Evolutionary conservation across 1,140 invertebrate genomes (phyloP), one percentile per base, ranked within the genome.

Genomic region (Akabosia matsudoensis): DNA sequence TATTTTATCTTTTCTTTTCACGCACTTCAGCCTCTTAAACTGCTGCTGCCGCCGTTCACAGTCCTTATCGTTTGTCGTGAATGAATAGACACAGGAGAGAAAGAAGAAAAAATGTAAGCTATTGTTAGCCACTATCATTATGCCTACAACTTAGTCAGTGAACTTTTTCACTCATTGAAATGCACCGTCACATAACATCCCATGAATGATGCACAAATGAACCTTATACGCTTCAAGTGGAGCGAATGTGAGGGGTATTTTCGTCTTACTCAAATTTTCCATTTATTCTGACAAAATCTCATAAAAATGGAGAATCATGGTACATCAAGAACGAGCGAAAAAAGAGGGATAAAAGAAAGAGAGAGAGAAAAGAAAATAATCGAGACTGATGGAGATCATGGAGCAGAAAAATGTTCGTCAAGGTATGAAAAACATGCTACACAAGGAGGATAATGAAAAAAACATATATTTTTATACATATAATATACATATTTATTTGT

Each of bases 291-390:
- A 56, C 54, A 22, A 45, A 67, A 67, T 30, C 61, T 67, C 61
- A 67, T 67, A 67, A 67, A 61, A 67, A 67, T 67, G 61, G 28
- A 67, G 28, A 67, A 31, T 67, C 61, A 67, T 67, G 28, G 61
- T 45, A 18, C 18, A 18, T 45, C 7, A 18, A 45, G 7, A 18
- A 45, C 37, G 37, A 45, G 18, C 7, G 18, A 45, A 18, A 45
- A 45, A 18, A 18, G 37, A 45, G 37, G 18, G 37, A 7, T 7
- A 45, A 45, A 45, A 45, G 18, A 45, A 45, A 18, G 7, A 18
- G 37, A 45, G 37, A 45, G 37, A 45, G n/a, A n/a, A 61, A 24
- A 24, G 54, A 61, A 3, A 24, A 24, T 14, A 24, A 4, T 10
- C 16, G 7, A 7, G 54, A 61, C n/a, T 13, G 61, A 67, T 67